Conservation (phyloP, 2,888 invertebrate genomes). For the Troilus luridus region DNA sequence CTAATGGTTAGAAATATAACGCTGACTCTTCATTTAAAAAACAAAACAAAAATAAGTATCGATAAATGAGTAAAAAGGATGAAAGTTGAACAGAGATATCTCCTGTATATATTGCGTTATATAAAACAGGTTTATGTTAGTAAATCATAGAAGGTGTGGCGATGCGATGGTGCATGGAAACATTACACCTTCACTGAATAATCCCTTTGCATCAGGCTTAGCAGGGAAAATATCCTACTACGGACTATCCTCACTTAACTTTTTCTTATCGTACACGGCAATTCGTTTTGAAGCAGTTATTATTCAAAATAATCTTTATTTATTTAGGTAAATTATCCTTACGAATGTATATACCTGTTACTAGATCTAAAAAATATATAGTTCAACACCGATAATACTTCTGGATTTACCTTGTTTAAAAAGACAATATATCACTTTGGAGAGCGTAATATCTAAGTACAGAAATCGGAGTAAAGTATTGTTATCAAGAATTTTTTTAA, state of each 20-base stretch:
- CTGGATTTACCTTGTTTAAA: too few relatives aligned
- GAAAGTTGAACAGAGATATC: background rate
- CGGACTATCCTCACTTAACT: background rate
- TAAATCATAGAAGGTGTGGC: background rate
- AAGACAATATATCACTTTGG: too few relatives aligned
- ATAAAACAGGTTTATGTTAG: background rate
- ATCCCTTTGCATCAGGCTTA: background rate
- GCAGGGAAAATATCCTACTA: background rate
- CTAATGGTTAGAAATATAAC: too few relatives aligned
- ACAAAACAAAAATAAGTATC: too few relatives aligned
- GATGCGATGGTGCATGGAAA: background rate
- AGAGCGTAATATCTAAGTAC: too few relatives aligned
- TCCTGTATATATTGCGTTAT: background rate
- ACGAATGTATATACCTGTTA: background rate
- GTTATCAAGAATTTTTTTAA: too few relatives aligned
- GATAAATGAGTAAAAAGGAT: too few relatives aligned
- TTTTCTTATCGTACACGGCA: background rate
- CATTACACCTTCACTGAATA: background rate
- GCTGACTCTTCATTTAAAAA: too few relatives aligned
- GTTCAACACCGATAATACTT: too few relatives aligned
- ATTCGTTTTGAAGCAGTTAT: background rate
- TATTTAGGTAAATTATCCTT: background rate
- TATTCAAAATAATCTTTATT: conserved; percentile 4
- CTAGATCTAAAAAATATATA: too few relatives aligned
- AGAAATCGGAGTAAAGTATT: too few relatives aligned